Evolutionary conservation across 2,888 invertebrate genomes (phyloP), one percentile per base, ranked within the genome.

Genomic region (Hemaris fuciformis): DNA sequence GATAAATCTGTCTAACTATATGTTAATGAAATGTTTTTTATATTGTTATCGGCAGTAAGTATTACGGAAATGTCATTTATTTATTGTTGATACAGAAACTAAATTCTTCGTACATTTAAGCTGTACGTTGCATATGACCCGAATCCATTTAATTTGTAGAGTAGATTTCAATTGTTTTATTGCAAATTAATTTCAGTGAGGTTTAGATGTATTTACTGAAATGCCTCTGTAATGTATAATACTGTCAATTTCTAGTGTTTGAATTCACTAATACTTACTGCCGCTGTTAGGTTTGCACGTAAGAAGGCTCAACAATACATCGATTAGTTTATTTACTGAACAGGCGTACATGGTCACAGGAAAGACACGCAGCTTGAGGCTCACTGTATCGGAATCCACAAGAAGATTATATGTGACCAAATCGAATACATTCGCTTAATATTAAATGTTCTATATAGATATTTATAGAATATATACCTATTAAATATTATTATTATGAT

Each of bases 391-490:
- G 64, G 57, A 66, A 38, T 48, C 48, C 34, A 23, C 43, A 59
- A 23, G 42, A 56, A 56, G 42, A 72, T 81, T 82, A 70, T 80
- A 84, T 84, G 89, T 91, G 91, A 91, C 91, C 91, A 91, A 91
- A 91, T 90, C 88, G 88, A 90, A 91, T 89, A 90, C 91, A 89
- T 89, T 91, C 88, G 88, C 91, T 89, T 90, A 89, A 88, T 88
- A 88, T 85, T 89, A 89, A 89, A 90, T 88, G 88, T 91, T 89
- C 90, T 90, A 88, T 90, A 91, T 88, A 91, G 87, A 88, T 89
- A 91, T 91, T 89, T 91, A 91, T 90, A 91, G 87, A 91, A 87
- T 89, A 89, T 89, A 88, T 87, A 89, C 87, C 85, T 87, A 90
- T 89, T 88, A 89, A 87, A 87, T 86, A 88, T 84, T 88, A 87